Conservation (phyloP, 2,888 invertebrate genomes). For the Polydrusus pterygomalis region DNA sequence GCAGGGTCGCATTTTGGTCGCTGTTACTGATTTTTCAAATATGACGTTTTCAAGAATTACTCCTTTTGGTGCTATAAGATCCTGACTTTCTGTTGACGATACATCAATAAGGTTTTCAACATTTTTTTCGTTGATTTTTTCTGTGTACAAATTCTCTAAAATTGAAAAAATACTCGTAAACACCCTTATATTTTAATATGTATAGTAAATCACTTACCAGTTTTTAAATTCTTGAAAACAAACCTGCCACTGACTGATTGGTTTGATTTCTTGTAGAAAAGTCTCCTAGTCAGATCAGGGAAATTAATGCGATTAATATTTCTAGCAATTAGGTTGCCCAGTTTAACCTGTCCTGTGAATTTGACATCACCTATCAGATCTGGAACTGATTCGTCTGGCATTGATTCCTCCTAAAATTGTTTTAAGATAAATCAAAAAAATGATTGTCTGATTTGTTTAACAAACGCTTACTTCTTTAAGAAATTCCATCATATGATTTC, state of each 20-base stretch:
- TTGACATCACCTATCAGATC: slow-evolving; percentile 59
- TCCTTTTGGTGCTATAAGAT: slow-evolving; percentile 56
- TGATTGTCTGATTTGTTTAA: neutral
- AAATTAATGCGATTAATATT: slow-evolving; percentile 65
- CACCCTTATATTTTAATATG: too few relatives aligned
- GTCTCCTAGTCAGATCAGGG: slow-evolving; percentile 58
- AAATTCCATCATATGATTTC: slow-evolving; percentile 58
- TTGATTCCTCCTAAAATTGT: slow-evolving; percentile 42
- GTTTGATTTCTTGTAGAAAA: slow-evolving; percentile 62
- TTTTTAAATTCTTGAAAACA: slow-evolving; percentile 63
- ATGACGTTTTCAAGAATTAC: slow-evolving; percentile 52
- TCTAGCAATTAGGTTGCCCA: slow-evolving; percentile 60
- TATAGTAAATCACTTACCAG: slow-evolving; percentile 59
- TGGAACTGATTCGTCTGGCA: slow-evolving; percentile 24
- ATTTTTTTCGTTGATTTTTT: slow-evolving; percentile 61
- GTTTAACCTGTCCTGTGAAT: slow-evolving; percentile 61
- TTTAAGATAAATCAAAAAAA: neutral
- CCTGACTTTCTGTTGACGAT: slow-evolving; percentile 55
- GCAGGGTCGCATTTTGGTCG: slow-evolving; percentile 58
- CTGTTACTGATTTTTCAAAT: slow-evolving; percentile 52
- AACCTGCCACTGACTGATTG: slow-evolving; percentile 63
- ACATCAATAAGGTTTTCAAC: slow-evolving; percentile 61
- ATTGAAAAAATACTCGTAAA: slow-evolving; percentile 16
- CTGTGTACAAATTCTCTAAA: slow-evolving; percentile 60
- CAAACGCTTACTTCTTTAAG: slow-evolving; percentile 58